phyloP scores from a whole-genome alignment of 2,113 vertebrate genomes.

The Calidris pygmaea region DNA sequence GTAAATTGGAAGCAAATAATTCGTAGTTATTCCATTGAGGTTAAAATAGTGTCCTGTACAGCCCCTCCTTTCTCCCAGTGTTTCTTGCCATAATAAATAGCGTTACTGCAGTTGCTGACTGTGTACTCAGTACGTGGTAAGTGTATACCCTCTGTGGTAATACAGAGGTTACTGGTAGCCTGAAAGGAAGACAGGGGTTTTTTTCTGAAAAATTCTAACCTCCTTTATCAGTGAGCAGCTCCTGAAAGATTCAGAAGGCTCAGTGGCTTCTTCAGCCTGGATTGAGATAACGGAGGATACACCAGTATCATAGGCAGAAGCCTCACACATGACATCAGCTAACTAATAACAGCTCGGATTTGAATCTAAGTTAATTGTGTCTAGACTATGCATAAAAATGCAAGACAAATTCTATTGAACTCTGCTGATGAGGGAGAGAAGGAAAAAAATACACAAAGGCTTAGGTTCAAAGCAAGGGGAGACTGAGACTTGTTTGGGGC shows the following conservation, averaged over 20 bases:
- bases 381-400: not conserved
- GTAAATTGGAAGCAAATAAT: not conserved
- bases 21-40: not conserved
- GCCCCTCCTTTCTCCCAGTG: not conserved
- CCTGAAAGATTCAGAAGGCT: not conserved
- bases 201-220: not conserved
- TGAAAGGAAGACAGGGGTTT: not conserved
- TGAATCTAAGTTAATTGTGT: not conserved
- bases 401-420: not conserved
- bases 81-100: not conserved
- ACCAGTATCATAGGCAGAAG: not conserved
- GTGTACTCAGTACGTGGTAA: not conserved
- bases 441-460: not conserved
- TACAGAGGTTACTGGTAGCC: not conserved
- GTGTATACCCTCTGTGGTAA: not conserved
- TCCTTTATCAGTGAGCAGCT: not conserved
- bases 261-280: not conserved
- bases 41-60: not conserved
- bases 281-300: not conserved
- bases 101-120: not conserved
- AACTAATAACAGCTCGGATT: not conserved
- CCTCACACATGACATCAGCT: not conserved
- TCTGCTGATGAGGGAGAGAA: not conserved
- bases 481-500: not conserved
- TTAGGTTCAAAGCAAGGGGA: not conserved